Conservation (phyloP, 2,888 invertebrate species). For the Acanthosepion esculentum region DNA sequence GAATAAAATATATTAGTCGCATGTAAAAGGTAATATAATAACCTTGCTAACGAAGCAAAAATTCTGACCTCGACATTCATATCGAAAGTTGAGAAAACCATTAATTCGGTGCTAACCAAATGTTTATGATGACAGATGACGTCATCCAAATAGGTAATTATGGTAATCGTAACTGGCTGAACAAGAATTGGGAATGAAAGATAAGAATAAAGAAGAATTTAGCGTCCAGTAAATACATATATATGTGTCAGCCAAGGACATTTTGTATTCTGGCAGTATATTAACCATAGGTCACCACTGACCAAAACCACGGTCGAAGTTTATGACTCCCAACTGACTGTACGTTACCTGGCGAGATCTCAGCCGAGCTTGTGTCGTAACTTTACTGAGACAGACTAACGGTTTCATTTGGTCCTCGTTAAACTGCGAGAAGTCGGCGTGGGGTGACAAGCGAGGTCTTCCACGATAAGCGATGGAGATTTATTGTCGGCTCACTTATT, state of each 20-base stretch:
- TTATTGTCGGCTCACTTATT: neutral
- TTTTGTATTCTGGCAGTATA: constrained; percentile 33
- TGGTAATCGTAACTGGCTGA: neutral
- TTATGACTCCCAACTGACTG: neutral
- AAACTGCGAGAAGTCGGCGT: neutral
- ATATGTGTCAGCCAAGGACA: neutral
- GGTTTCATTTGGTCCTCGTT: constrained; percentile 33
- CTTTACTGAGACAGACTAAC: neutral
- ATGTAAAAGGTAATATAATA: neutral
- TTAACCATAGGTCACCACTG: neutral
- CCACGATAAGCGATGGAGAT: neutral
- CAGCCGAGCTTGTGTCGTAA: neutral
- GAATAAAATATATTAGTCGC: too few relatives aligned
- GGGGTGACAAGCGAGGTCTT: neutral
- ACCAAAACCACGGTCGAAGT: neutral
- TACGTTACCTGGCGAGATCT: neutral
- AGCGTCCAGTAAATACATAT: neutral
- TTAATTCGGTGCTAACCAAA: neutral
- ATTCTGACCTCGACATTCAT: neutral
- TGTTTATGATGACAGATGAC: neutral
- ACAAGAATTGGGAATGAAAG: neutral
- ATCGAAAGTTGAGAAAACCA: neutral
- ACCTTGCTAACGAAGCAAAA: neutral
- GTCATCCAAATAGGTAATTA: neutral
- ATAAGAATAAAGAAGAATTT: neutral